A percentile compares a stretch with the other conserved stretches of the same genome.
Conservation (phyloP, 1,140 invertebrate genomes). For the Pseudomyrmex dendroicus region DNA sequence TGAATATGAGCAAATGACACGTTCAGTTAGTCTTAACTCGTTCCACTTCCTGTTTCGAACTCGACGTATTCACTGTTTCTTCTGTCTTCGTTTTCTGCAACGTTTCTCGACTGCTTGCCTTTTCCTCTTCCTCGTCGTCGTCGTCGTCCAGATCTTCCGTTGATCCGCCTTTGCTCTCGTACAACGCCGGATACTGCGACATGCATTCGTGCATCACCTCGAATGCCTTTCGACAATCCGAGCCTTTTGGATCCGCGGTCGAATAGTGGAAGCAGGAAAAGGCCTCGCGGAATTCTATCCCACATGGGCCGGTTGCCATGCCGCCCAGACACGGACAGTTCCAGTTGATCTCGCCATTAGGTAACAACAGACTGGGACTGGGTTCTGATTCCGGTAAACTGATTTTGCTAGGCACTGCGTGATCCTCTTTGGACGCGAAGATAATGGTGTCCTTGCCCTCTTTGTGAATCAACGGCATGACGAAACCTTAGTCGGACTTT, state of each 20-base stretch:
- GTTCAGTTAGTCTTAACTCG: slow-evolving; percentile 51
- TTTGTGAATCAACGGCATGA: slow-evolving; percentile 83
- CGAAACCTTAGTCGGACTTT: neutral
- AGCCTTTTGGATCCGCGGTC: slow-evolving; percentile 91
- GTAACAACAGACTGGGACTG: slow-evolving; percentile 91
- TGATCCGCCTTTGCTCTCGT: slow-evolving; percentile 87
- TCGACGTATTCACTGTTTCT: slow-evolving; percentile 24
- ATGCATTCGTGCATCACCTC: slow-evolving; percentile 97
- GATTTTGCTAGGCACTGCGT: slow-evolving; percentile 90
- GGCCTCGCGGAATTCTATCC: slow-evolving; percentile 95
- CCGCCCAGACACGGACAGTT: slow-evolving; percentile 98
- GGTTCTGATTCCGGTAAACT: slow-evolving; percentile 90
- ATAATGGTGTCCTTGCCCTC: slow-evolving; percentile 94
- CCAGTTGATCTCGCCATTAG: slow-evolving; percentile 98
- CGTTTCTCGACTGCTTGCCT: neutral
- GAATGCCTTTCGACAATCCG: slow-evolving; percentile 96
- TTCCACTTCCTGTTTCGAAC: slow-evolving; percentile 63
- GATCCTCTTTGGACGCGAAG: slow-evolving; percentile 93
- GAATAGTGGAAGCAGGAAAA: slow-evolving; percentile 98
- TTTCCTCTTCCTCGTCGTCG: slow-evolving; percentile 74
- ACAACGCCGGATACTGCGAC: slow-evolving; percentile 94
- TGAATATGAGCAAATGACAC: no score
- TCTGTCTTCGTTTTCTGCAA: slow-evolving; percentile 28
- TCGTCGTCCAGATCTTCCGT: slow-evolving; percentile 81
- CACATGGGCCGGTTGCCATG: slow-evolving; percentile 98